Evolutionary conservation across 2,113 vertebrate genomes (phyloP), one percentile per base, ranked within the genome.

Genomic region (Aegithalos caudatus): DNA sequence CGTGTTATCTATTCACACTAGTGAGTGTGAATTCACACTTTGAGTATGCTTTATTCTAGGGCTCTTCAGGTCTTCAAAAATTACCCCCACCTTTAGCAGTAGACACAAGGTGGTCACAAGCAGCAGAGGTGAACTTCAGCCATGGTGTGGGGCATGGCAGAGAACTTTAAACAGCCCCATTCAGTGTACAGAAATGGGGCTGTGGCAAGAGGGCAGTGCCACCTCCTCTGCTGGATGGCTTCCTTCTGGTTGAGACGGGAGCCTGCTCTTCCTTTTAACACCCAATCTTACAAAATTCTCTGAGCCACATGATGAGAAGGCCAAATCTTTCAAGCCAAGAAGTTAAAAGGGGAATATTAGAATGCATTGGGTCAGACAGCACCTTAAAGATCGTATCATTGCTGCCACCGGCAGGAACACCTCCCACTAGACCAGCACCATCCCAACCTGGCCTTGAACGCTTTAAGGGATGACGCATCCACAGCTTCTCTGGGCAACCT

Each of bases 111-210:
- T 2, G 8, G 35, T 10, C 25, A 73, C 37, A 58, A 50, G 53
- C 53, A n/a, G 27, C 44, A 24, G 38, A 48, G 42, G 6, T 4
- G 35, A n/a, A n/a, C 23, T 33, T 19, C 48, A 15, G 4, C 12
- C 1, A 7, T 1, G 2, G 40, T 4, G 20, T 4, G 3, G 65
- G 29, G 7, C 18, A 11, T 0, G 7, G 53, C 47, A 21, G 47
- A 37, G 35, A 31, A 11, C 20, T n/a, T n/a, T n/a, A n/a, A n/a
- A n/a, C n/a, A n/a, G n/a, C n/a, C n/a, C n/a, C n/a, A n/a, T n/a
- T n/a, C n/a, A n/a, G 11, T 6, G 9, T 3, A 22, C 2, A 57
- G 20, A 27, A 27, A 5, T 10, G 11, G 8, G 19, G 15, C 28
- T 22, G 35, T 3, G 11, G 58, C 17, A 22, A 21, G 40, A 25